phyloP scores from a whole-genome alignment of 2,113 vertebrate genomes.

The Labeo catla region DNA sequence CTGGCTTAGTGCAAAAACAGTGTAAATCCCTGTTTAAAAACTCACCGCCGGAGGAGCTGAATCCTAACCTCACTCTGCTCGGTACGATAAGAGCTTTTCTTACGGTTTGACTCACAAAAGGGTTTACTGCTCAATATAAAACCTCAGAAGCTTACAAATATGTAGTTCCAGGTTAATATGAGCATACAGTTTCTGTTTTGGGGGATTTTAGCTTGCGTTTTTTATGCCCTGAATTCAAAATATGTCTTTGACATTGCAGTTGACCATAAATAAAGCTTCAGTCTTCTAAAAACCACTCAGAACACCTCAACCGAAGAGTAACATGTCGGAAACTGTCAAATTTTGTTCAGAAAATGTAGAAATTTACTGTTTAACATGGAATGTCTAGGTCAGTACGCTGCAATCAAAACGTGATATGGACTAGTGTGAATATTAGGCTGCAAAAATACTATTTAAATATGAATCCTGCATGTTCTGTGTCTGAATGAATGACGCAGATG shows the following conservation, averaged over 20 bases:
- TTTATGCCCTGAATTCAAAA: not conserved
- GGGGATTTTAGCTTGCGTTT: not conserved
- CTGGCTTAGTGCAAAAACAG: slow-evolving; percentile 67
- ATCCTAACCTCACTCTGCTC: slow-evolving; percentile 70
- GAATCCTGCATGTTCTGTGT: too few relatives aligned
- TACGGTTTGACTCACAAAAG: slow-evolving; percentile 54
- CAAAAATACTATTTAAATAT: too few relatives aligned
- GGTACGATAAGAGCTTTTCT: slow-evolving; percentile 72
- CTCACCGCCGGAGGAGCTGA: slow-evolving; percentile 68
- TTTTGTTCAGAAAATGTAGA: not conserved
- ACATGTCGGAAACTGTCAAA: not conserved
- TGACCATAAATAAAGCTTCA: not conserved
- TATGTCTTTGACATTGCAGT: not conserved
- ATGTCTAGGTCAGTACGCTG: too few relatives aligned
- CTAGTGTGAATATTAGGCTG: too few relatives aligned
- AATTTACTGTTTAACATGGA: too few relatives aligned
- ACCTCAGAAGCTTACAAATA: not conserved
- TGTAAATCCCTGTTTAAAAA: slow-evolving; percentile 68
- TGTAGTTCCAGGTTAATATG: not conserved
- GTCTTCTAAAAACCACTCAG: not conserved
- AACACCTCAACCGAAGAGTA: not conserved
- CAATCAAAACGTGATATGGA: too few relatives aligned
- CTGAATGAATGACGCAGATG: too few relatives aligned
- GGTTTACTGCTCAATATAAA: slow-evolving; percentile 16
- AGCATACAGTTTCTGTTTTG: not conserved